Percentiles rank a stretch among this genome's conserved stretches.
These are phyloP conservation scores for Tylochromis polylepis DNA, from an alignment of 2,113 vertebrate species.

Conservation along the genomic window DNA sequence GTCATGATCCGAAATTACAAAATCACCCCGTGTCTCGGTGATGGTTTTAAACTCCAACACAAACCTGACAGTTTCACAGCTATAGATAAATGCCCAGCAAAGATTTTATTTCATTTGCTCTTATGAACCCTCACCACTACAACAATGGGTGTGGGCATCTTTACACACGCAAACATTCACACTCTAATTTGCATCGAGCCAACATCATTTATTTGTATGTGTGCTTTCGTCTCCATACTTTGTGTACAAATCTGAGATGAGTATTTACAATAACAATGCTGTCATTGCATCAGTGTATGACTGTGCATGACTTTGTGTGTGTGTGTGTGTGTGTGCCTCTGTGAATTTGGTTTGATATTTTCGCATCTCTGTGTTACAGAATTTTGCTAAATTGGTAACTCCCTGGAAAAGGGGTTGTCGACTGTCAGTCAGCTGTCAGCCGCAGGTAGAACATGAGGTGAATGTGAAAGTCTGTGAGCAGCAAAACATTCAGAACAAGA, in stretches of 20 bases:
- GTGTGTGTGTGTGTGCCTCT: neutral
- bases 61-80: neutral
- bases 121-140: neutral
- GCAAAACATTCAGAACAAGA: neutral
- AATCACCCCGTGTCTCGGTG: neutral
- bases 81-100: neutral
- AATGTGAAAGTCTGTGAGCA: neutral
- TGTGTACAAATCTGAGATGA: neutral
- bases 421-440: conserved; percentile 30
- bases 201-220: neutral
- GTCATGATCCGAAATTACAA: neutral
- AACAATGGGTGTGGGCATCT: neutral
- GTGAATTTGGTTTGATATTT: neutral
- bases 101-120: neutral
- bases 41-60: neutral
- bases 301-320: neutral
- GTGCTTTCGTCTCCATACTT: neutral
- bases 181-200: neutral
- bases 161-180: rapidly evolving
- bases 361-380: neutral
- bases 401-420: neutral
- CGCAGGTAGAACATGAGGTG: neutral
- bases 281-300: neutral
- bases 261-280: neutral
- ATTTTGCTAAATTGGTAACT: conserved; percentile 9